Base-by-base conservation (phyloP, 2,797 vertebrate species). In the Chrosomus eos region DNA sequence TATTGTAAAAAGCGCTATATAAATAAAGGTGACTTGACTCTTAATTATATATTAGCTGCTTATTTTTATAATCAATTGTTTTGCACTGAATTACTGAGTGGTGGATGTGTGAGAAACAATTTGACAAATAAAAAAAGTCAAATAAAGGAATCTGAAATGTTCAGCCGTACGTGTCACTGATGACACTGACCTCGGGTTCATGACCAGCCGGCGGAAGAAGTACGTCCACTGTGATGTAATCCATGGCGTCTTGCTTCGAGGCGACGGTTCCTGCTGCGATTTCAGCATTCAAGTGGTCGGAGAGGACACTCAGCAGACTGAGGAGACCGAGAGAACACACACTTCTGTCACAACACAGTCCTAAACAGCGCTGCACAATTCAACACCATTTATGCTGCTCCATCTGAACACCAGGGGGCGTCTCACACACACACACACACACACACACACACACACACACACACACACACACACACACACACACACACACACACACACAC, bases 181-280 rank as follows among this genome's bases (percentile, higher is more conserved):
- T 7, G n/a, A n/a, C 40, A 5, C 31, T 36, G 23, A 99, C 98
- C 97, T 99, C 87, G 98, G 98, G 92, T 99, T 99, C 98, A 99
- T 99, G 90, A 99, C 94, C 89, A 99, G 96, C 66, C 98, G 94
- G 78, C 97, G 96, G 93, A 99, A 99, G 94, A 99, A 99, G 89
- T 99, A 99, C 0, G 98, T 99, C 98, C 98, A 99, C n/a, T 81
- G 98, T 99, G 90, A 99, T 97, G 93, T 99, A 99, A 94, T 99
- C 98, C 97, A 99, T 97, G 66, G 98, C 97, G 64, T 99, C 98
- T 92, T 99, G 98, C 89, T 99, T 99, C 88, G 98, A 99, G 62
- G 96, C 92, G 92, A 99, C 94, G 76, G 98, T 99, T 89, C 98
- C 98, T 84, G 97, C 97, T 85, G 97, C 96, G 48, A 99, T 97